A percentile compares a stretch with the other conserved stretches of the same genome.
Conservation (phyloP, 2,797 vertebrate species). For the Decapterus maruadsi region DNA sequence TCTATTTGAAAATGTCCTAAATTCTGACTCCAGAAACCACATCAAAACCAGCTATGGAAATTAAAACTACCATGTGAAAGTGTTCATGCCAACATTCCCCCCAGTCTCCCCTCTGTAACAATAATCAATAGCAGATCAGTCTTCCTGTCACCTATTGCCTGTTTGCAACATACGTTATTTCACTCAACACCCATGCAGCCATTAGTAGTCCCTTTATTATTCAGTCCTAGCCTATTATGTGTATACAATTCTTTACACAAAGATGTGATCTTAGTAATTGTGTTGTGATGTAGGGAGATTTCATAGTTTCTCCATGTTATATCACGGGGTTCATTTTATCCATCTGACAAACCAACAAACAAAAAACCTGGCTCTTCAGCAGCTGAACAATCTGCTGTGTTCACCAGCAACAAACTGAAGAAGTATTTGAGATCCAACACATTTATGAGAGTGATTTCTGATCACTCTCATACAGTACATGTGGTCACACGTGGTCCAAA, state of each 20-base stretch:
- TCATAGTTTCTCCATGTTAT: slow-evolving; percentile 14
- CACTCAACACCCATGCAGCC: neutral
- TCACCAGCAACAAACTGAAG: neutral
- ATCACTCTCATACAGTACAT: too few relatives aligned
- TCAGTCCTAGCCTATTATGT: neutral
- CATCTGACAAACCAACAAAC: neutral
- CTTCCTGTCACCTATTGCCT: slow-evolving; percentile 40
- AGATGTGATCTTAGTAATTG: slow-evolving; percentile 15
- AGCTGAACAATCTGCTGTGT: neutral
- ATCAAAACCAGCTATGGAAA: slow-evolving; percentile 56
- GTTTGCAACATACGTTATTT: slow-evolving; percentile 48
- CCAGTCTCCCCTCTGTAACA: slow-evolving; percentile 31
- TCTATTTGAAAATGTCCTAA: slow-evolving; percentile 53
- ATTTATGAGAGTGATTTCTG: too few relatives aligned
- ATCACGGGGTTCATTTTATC: neutral
- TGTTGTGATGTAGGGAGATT: slow-evolving; percentile 2
- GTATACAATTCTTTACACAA: neutral
- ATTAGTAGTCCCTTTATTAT: neutral
- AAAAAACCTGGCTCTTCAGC: neutral
- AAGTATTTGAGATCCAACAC: too few relatives aligned
- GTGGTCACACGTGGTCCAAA: too few relatives aligned
- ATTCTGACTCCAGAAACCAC: slow-evolving; percentile 31
- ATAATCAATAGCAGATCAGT: slow-evolving; percentile 55
- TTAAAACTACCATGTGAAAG: slow-evolving; percentile 55
- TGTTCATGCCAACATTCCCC: slow-evolving; percentile 30